Conservation (phyloP, 2,888 invertebrate genomes). For the Meandrusa payeni region DNA sequence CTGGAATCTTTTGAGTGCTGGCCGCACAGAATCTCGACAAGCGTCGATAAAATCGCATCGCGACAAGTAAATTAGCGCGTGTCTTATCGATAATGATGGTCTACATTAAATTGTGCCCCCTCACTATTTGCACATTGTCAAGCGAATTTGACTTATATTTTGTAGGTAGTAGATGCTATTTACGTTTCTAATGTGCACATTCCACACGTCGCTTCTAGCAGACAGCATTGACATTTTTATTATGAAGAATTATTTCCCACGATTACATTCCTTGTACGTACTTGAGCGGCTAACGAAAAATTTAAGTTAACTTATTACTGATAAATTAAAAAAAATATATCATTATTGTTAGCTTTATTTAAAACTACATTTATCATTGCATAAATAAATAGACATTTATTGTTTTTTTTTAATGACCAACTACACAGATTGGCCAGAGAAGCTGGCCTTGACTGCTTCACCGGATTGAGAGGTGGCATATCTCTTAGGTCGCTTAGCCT, state of each 20-base stretch:
- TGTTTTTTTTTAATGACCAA: too few species aligned
- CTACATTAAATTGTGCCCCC: conserved; percentile 42
- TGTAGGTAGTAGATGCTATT: conserved; percentile 4
- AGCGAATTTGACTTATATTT: conserved; percentile 5
- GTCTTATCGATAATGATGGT: conserved; percentile 68
- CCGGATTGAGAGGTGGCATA: too few species aligned
- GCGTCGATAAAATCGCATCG: conserved; percentile 32
- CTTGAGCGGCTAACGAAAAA: conserved; percentile 22
- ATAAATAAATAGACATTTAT: too few species aligned
- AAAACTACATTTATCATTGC: too few species aligned
- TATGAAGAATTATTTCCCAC: conserved; percentile 67
- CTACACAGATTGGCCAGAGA: too few species aligned
- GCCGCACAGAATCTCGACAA: conserved; percentile 32
- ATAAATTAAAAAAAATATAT: too few species aligned
- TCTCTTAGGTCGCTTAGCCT: too few species aligned
- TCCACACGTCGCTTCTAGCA: conserved; percentile 43
- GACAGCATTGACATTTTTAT: conserved; percentile 64
- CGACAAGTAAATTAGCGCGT: conserved; percentile 67
- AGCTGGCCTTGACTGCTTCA: too few species aligned
- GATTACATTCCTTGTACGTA: conserved; percentile 38
- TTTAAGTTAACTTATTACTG: too few species aligned
- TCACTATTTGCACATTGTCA: conserved; percentile 7
- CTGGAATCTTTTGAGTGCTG: conserved; percentile 6
- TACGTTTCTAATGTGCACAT: conserved; percentile 31
- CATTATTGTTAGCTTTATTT: too few species aligned